Evolutionary conservation across 2,888 invertebrate species (phyloP).

Genomic region (Ochropleura leucogaster): DNA sequence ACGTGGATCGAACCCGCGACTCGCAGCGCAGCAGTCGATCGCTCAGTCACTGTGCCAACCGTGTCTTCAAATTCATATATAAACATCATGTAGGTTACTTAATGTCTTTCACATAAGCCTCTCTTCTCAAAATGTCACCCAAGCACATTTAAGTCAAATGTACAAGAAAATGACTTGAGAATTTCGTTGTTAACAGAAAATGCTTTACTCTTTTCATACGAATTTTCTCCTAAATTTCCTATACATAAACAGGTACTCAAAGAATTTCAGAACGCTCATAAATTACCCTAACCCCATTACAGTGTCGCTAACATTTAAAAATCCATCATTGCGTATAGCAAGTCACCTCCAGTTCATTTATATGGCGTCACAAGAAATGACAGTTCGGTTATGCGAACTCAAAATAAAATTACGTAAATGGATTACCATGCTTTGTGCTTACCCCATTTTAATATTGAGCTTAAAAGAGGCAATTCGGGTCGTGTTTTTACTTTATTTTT

Average conservation of each 20-base stretch:
- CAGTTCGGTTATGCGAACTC: conserved; percentile 84
- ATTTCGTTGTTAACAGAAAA: conserved; percentile 43
- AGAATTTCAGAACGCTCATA: conserved; percentile 72
- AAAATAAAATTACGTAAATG: conserved; percentile 85
- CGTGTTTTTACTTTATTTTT: conserved; percentile 53
- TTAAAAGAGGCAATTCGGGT: conserved; percentile 60
- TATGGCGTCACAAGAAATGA: conserved; percentile 84
- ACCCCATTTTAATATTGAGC: conserved; percentile 67
- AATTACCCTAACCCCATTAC: conserved; percentile 80
- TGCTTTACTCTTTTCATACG: conserved; percentile 51
- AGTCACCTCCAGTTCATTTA: conserved; percentile 87
- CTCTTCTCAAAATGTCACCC: conserved; percentile 22
- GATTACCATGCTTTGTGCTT: conserved; percentile 73
- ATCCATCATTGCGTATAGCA: conserved; percentile 84
- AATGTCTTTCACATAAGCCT: conserved; percentile 22
- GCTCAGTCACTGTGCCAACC: too few species aligned
- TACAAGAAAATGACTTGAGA: conserved; percentile 53
- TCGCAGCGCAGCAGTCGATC: too few species aligned
- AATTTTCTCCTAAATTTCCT: conserved; percentile 58
- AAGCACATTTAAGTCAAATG: conserved; percentile 51
- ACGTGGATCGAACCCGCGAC: too few species aligned
- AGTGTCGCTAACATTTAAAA: conserved; percentile 86
- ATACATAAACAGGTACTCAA: conserved; percentile 61
- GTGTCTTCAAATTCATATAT: too few species aligned
- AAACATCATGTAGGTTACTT: neutral